A percentile compares a stretch with the other conserved stretches of the same genome.
phyloP scores from a whole-genome alignment of 1,140 invertebrate species.

The Asbolus verrucosus region DNA sequence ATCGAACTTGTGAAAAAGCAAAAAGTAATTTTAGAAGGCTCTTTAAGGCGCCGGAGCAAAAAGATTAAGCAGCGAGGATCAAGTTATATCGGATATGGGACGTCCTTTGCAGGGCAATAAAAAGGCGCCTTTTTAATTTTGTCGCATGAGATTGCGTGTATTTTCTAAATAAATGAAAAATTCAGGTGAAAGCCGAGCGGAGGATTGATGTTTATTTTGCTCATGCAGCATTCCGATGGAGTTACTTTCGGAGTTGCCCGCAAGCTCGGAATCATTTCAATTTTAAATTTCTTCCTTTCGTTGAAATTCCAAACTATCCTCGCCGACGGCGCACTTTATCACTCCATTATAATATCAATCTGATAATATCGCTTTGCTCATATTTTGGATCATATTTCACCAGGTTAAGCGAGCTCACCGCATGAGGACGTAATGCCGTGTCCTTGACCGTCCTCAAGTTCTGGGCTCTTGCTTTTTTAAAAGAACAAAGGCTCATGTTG shows the following conservation, averaged over 20 bases:
- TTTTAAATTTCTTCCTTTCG: slow-evolving; percentile 2
- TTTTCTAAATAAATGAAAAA: slow-evolving; percentile 3
- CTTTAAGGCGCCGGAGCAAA: too few relatives aligned
- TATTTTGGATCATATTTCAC: slow-evolving; percentile 8
- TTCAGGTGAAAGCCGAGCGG: background rate
- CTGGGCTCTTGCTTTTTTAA: background rate
- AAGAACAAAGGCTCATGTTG: slow-evolving; percentile 1
- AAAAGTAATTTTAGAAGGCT: too few relatives aligned
- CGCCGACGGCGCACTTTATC: slow-evolving; percentile 1
- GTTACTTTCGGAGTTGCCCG: background rate
- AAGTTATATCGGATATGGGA: background rate
- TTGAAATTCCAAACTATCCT: background rate
- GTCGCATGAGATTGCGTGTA: slow-evolving; percentile 13
- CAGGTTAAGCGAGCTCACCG: background rate
- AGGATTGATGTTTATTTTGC: slow-evolving; percentile 7
- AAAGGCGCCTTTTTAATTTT: background rate
- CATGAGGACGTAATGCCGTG: slow-evolving; percentile 18
- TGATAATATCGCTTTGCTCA: background rate
- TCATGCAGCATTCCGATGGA: background rate
- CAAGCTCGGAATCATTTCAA: slow-evolving; percentile 3
- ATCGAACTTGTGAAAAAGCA: too few relatives aligned
- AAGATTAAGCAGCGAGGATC: too few relatives aligned
- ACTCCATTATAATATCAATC: background rate
- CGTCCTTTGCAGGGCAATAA: background rate
- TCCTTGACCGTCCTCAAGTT: slow-evolving; percentile 7